Evolutionary conservation across 1,140 invertebrate genomes (phyloP).

Genomic region (Pantala flavescens): DNA sequence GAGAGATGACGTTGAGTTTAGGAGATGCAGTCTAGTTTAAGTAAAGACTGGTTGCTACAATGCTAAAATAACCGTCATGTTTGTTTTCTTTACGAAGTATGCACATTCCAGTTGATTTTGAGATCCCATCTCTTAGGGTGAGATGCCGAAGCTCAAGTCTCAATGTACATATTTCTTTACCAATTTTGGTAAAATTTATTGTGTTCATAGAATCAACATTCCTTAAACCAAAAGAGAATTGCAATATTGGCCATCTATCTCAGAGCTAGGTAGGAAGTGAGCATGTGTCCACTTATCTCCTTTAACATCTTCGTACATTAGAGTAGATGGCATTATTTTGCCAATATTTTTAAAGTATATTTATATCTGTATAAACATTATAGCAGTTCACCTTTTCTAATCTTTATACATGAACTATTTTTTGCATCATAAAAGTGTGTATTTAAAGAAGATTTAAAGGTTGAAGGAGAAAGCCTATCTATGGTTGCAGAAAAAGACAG

Average conservation of each 20-base stretch:
- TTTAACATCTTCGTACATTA: background rate
- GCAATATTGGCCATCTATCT: conserved; percentile 5
- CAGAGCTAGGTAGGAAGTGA: background rate
- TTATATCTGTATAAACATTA: background rate
- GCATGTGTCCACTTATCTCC: background rate
- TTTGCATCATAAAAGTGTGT: background rate
- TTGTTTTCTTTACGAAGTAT: background rate
- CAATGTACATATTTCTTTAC: background rate
- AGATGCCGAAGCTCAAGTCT: too few species aligned
- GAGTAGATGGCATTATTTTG: background rate
- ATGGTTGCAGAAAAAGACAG: background rate
- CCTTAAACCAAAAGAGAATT: background rate
- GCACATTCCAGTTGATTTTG: background rate
- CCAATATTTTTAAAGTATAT: background rate
- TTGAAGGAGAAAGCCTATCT: background rate
- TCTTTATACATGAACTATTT: background rate
- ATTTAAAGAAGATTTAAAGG: background rate
- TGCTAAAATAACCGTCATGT: background rate
- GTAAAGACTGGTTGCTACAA: background rate
- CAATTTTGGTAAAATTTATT: background rate
- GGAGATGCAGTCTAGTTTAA: background rate
- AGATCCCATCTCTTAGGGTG: too few species aligned
- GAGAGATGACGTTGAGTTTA: background rate
- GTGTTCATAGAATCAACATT: background rate
- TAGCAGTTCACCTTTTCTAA: conserved; percentile 4